Evolutionary conservation across 2,113 vertebrate species (phyloP), one percentile per base, ranked within the genome.

Genomic region (Sula dactylatra): DNA sequence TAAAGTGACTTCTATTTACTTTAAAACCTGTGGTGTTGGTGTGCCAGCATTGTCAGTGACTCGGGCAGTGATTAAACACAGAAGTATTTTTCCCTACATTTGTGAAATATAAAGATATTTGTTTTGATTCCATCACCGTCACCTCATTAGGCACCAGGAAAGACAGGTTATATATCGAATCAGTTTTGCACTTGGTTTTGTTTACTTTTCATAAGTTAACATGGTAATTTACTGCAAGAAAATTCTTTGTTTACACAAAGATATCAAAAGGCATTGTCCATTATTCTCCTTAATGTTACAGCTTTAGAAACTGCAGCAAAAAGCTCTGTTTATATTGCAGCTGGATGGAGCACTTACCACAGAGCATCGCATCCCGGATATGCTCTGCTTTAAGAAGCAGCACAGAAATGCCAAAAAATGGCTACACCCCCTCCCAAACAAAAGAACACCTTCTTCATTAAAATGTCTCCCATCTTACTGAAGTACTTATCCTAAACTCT

Each of bases 171-270:
- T 95, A 95, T 49, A 87, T 25, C 62, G 85, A 90, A 97, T 94
- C 91, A 52, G 93, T 95, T 96, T 93, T 94, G 95, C 92, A 93
- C 90, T 94, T 94, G 94, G 92, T 89, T 96, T 84, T 96, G 95
- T 97, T 97, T 97, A 96, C 85, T 88, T 95, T 94, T 96, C 70
- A 79, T 89, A 95, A 97, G 94, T 91, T 95, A 97, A 97, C 96
- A 87, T 89, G 91, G 92, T 96, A 97, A 97, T 96, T 96, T 93
- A 70, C 65, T 90, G 88, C 95, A 97, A 97, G 95, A 97, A 98
- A 98, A 97, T 85, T 92, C 96, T 95, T 83, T 27, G 90, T 97
- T 98, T 97, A 97, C 94, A 94, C 34, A 91, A 95, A 97, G 92
- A 92, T 95, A 97, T 95, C 97, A 95, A 96, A 97, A 97, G 93